Evolutionary conservation across 2,797 vertebrate species (phyloP).

Genomic region (Syncerus caffer): DNA sequence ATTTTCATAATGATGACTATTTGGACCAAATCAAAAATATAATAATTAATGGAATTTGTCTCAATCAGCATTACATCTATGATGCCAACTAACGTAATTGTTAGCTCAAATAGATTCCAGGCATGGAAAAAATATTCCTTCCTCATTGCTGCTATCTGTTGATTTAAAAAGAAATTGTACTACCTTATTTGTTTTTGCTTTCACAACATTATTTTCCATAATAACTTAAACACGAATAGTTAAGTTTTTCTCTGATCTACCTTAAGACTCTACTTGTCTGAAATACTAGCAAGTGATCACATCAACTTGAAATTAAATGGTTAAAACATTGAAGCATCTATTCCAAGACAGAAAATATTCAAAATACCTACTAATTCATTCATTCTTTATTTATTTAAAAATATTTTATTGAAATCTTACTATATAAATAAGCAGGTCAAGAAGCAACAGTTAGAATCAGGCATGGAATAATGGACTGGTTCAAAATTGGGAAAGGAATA

Average conservation of each 20-base stretch:
- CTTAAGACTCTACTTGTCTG: not conserved
- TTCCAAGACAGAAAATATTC: not conserved
- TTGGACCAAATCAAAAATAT: not conserved
- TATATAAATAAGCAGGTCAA: not conserved
- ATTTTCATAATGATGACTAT: not conserved
- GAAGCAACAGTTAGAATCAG: not conserved
- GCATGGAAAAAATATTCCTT: constrained; percentile 63
- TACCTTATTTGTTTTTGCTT: not conserved
- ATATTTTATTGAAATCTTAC: not conserved
- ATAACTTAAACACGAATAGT: not conserved
- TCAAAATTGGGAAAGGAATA: not conserved
- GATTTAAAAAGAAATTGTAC: constrained; percentile 43
- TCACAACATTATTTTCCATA: not conserved
- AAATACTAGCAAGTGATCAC: not conserved
- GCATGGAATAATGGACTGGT: not conserved
- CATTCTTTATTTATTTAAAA: not conserved
- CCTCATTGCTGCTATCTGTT: constrained; percentile 73
- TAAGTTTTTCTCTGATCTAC: not conserved
- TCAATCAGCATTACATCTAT: constrained; percentile 45
- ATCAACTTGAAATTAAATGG: not conserved
- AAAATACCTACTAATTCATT: not conserved
- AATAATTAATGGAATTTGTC: accelerated
- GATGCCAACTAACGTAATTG: constrained; percentile 58
- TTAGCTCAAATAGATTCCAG: constrained; percentile 73
- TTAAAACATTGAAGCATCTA: constrained; percentile 8